phyloP scores from a whole-genome alignment of 2,113 vertebrate species.

The Cryptomyrus ogoouensis region DNA sequence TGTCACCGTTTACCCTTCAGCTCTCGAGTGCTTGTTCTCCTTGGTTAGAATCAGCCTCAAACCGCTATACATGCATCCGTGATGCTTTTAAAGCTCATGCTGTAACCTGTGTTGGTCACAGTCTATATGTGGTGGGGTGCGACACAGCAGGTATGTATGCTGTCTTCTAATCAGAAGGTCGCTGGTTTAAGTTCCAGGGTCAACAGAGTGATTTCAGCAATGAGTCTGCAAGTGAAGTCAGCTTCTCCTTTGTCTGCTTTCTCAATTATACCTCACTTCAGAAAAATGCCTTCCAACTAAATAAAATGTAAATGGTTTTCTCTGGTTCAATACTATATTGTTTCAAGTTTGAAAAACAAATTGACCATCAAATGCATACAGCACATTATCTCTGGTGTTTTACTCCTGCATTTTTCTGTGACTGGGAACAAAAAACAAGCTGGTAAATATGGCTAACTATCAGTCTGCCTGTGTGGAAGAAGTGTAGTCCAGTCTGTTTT shows the following conservation, averaged over 20 bases:
- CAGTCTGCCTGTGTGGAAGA: neutral
- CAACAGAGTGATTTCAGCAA: neutral
- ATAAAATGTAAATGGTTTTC: neutral
- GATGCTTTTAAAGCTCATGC: neutral
- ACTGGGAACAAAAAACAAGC: neutral
- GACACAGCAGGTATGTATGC: neutral
- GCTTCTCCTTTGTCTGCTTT: neutral
- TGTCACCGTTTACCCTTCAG: slow-evolving; percentile 64
- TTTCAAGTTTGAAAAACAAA: neutral
- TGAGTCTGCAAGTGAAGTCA: neutral
- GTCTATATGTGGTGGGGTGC: neutral
- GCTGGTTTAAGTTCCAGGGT: neutral
- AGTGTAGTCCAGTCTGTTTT: neutral
- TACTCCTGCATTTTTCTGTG: neutral
- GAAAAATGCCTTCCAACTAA: neutral
- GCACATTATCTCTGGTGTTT: neutral
- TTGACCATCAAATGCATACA: neutral
- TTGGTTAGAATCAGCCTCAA: slow-evolving; percentile 35
- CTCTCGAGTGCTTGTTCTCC: slow-evolving; percentile 54
- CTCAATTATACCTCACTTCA: neutral
- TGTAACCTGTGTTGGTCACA: neutral
- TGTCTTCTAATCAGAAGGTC: neutral
- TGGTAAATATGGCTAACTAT: neutral
- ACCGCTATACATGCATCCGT: slow-evolving; percentile 1
- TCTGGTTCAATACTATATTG: neutral